phyloP scores from a whole-genome alignment of 2,113 vertebrate species.

The Serilophus lunatus region DNA sequence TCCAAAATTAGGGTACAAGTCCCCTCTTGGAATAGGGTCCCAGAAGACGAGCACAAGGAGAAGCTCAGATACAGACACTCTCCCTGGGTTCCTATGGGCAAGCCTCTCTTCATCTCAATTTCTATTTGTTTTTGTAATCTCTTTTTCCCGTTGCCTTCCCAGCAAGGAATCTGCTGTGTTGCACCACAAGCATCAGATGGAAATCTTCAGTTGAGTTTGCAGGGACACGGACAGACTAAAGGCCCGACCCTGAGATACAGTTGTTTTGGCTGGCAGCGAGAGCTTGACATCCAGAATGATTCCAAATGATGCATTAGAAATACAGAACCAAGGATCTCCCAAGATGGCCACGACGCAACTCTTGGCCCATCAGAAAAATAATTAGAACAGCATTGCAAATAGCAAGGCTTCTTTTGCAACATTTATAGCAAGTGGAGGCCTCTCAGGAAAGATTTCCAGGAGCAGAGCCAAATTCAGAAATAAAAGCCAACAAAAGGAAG shows the following conservation, averaged over 20 bases:
- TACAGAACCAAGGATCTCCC: neutral
- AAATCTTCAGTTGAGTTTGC: neutral
- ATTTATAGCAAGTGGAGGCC: conserved; percentile 49
- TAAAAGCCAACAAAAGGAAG: conserved; percentile 36
- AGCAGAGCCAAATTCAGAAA: conserved; percentile 54
- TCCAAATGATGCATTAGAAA: neutral
- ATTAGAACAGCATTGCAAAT: neutral
- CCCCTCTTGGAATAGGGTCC: accelerated
- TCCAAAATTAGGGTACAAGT: neutral
- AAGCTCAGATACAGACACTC: neutral
- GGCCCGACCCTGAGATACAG: neutral
- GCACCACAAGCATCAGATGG: neutral
- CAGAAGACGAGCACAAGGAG: neutral
- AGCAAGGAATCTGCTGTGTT: neutral
- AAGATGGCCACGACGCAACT: neutral
- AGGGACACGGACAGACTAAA: neutral
- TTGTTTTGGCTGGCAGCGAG: neutral
- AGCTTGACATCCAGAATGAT: neutral
- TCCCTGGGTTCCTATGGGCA: neutral
- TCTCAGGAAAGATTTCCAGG: conserved; percentile 57
- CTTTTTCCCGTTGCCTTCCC: neutral
- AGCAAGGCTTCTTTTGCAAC: conserved; percentile 37
- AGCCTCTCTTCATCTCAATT: neutral
- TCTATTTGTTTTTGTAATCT: neutral
- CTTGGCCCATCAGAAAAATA: neutral